These are phyloP conservation scores for Crossocerus cetratus DNA, from an alignment of 2,888 invertebrate genomes.

Conservation along the genomic window DNA sequence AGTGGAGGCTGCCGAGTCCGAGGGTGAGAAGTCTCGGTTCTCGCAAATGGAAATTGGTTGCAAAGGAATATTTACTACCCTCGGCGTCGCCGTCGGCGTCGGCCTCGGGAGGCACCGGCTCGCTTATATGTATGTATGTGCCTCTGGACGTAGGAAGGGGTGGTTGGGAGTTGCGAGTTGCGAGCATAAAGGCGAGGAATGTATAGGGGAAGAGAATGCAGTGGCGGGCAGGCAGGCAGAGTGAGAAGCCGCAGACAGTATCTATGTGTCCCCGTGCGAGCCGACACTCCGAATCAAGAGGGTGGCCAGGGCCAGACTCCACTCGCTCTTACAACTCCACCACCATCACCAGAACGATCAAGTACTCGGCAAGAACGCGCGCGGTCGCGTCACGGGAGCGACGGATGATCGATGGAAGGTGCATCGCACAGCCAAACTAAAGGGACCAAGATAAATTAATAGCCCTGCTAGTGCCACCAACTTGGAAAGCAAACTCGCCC, in stretches of 20 bases:
- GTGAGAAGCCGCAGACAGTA: neutral
- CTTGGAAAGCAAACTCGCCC: conserved; percentile 59
- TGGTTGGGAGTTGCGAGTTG: too few relatives aligned
- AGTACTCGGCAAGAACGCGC: conserved; percentile 36
- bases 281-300: neutral
- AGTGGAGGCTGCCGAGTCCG: neutral
- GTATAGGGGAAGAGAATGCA: too few relatives aligned
- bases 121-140: too few relatives aligned
- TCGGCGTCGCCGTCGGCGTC: conserved; percentile 11
- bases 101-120: neutral
- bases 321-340: conserved; percentile 4
- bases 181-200: neutral
- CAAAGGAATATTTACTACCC: conserved; percentile 56
- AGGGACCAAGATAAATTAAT: conserved; percentile 68
- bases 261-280: neutral
- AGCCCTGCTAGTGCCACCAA: conserved; percentile 58
- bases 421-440: conserved; percentile 37
- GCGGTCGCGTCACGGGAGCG: conserved; percentile 42
- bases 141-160: too few relatives aligned
- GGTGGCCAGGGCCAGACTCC: conserved; percentile 9
- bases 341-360: conserved; percentile 28
- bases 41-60: conserved; percentile 59
- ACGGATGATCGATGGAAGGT: conserved; percentile 58
- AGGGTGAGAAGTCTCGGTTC: conserved; percentile 21
- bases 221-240: neutral